Evolutionary conservation across 1,140 invertebrate species (phyloP).

Genomic region (Sitobion miscanthi): DNA sequence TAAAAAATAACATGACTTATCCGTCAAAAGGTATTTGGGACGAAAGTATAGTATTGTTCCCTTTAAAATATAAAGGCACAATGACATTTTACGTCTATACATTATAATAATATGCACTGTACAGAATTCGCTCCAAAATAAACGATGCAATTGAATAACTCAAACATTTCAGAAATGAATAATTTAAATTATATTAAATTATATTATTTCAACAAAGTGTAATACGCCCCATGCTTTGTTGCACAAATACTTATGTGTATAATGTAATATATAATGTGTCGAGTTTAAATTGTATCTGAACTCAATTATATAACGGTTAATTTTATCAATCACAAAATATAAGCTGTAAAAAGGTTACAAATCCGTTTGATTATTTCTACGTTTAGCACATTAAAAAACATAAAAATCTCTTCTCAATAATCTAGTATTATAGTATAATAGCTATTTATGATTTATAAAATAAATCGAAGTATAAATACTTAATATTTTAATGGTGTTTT

Average conservation of each 20-base stretch:
- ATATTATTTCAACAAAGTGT: not conserved
- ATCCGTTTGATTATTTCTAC: not conserved
- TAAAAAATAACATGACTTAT: too few relatives aligned
- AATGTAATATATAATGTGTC: not conserved
- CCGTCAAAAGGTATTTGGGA: not conserved
- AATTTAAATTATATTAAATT: not conserved
- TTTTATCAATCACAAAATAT: not conserved
- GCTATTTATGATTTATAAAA: not conserved
- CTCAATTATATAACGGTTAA: not conserved
- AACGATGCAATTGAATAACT: not conserved
- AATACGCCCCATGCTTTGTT: not conserved
- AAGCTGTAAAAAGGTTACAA: not conserved
- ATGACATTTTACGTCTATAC: not conserved
- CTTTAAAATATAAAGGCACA: not conserved
- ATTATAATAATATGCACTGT: not conserved
- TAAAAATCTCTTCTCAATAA: not conserved
- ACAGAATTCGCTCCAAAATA: not conserved
- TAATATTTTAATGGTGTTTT: not conserved
- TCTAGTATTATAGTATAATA: not conserved
- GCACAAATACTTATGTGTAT: not conserved
- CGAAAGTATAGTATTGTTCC: not conserved
- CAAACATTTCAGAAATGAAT: not conserved
- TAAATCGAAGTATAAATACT: not conserved
- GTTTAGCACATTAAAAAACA: not conserved
- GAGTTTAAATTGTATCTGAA: not conserved